Base-by-base conservation (phyloP, 1,140 invertebrate species). In the Cydia fagiglandana region DNA sequence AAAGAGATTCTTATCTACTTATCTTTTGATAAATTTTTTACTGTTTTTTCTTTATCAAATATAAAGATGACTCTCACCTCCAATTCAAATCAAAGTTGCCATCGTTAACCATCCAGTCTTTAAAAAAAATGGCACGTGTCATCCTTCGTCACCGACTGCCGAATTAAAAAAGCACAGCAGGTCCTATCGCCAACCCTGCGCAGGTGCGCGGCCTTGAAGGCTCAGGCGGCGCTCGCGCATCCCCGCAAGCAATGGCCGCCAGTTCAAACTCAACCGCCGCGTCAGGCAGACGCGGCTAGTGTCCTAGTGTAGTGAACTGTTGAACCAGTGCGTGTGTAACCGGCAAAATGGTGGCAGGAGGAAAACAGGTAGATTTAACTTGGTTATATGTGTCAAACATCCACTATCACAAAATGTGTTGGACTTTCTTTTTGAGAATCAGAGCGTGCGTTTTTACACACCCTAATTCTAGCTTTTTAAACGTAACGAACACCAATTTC, bases 231-330 rank as follows among this genome's bases (percentile, higher is more conserved):
- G 88, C 84, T 64, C 75, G 86, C 90, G 86, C 89, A 91, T 91
- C 87, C 87, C 88, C 84, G 85, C 86, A 68, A 68, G 73, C 66
- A 66, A 30, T 80, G 79, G 77, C 84, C 83, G 88, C 89, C 88
- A 89, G 88, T 91, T 89, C 84, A 87, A 89, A 90, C 79, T 86
- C 77, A 81, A 89, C 84, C 88, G 90, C 85, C 88, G 90, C 90
- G 89, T 87, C 84, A 84, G 86, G 81, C 84, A 88, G 85, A 92
- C 90, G 90, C 90, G 89, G 88, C 87, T 87, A 56, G 78, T 76
- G 84, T 86, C 83, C 80, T 79, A 78, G 77, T 61, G 56, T 61
- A 20, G 56, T 61, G 56, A 20, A n/a, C n/a, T 17, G 20, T 61
- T 61, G 17, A 61, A 61, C 56, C 17, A 61, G 56, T 85, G 87